phyloP scores from a whole-genome alignment of 1,140 invertebrate genomes.

The Polyergus mexicanus region DNA sequence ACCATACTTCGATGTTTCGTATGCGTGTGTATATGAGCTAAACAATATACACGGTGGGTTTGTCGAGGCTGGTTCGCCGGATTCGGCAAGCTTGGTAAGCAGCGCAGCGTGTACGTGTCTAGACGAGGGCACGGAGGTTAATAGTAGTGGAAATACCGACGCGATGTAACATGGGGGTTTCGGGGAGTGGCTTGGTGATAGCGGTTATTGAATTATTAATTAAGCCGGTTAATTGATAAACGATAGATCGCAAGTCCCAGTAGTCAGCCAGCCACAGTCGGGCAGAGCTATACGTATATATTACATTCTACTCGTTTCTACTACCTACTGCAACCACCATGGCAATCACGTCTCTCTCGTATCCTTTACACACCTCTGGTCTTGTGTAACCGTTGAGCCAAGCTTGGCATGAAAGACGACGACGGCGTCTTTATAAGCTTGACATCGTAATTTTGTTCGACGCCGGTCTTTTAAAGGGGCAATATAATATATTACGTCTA shows the following conservation, averaged over 20 bases:
- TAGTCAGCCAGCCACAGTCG: conserved; percentile 50
- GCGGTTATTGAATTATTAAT: conserved; percentile 83
- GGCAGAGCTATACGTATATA: too few species aligned
- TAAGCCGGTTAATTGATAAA: conserved; percentile 81
- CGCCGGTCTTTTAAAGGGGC: neutral
- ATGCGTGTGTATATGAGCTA: conserved; percentile 26
- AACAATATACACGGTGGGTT: conserved; percentile 52
- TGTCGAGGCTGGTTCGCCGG: conserved; percentile 29
- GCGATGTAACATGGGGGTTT: neutral
- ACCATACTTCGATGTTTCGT: neutral
- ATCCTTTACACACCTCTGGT: conserved; percentile 7
- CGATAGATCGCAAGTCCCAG: conserved; percentile 70
- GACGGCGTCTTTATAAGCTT: neutral
- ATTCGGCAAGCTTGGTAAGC: conserved; percentile 56
- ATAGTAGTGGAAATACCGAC: conserved; percentile 48
- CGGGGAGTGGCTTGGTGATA: conserved; percentile 54
- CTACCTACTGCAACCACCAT: conserved; percentile 23
- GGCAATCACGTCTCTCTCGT: conserved; percentile 19
- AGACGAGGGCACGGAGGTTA: conserved; percentile 15
- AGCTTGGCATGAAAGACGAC: neutral
- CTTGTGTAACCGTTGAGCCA: conserved; percentile 59
- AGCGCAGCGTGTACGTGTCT: conserved; percentile 38
- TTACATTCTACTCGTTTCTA: conserved; percentile 37
- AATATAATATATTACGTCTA: neutral
- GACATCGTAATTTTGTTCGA: conserved; percentile 28